phyloP scores from a whole-genome alignment of 2,797 vertebrate genomes.

The Yasuhikotakia modesta region DNA sequence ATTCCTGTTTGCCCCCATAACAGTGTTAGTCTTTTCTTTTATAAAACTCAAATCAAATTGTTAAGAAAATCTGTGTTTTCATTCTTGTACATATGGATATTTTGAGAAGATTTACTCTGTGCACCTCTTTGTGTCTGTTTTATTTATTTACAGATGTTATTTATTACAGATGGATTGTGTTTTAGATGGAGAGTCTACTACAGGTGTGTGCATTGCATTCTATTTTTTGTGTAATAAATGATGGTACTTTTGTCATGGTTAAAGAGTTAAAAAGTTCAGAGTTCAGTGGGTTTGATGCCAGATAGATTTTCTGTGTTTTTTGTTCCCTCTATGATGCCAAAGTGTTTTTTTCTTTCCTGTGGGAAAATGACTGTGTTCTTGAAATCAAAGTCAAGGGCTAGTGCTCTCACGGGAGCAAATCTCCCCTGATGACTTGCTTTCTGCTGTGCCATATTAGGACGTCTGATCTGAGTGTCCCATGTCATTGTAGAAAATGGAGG shows the following conservation, averaged over 20 bases:
- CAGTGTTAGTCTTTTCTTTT: neutral
- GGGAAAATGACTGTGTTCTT: constrained; percentile 85
- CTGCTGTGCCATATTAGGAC: constrained; percentile 81
- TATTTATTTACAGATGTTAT: constrained; percentile 1
- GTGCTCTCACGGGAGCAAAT: constrained; percentile 77
- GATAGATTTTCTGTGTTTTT: constrained; percentile 64
- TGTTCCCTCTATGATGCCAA: constrained; percentile 51
- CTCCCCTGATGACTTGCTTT: constrained; percentile 81
- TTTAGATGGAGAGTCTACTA: neutral
- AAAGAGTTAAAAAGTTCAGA: constrained; percentile 50
- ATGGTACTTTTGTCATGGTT: constrained; percentile 52
- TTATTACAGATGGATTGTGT: neutral
- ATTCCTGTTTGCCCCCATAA: neutral
- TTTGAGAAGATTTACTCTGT: constrained; percentile 10
- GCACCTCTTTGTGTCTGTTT: neutral
- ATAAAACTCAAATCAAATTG: neutral
- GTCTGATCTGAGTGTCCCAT: constrained; percentile 46
- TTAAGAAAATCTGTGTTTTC: neutral
- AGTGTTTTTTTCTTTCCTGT: constrained; percentile 82
- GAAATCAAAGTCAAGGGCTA: constrained; percentile 76
- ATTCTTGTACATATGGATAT: neutral
- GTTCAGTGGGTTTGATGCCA: constrained; percentile 65
- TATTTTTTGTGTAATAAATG: constrained; percentile 20
- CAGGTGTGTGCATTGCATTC: constrained; percentile 24
- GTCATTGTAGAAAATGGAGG: constrained; percentile 46